phyloP scores from a whole-genome alignment of 2,888 invertebrate genomes.

The Boloria selene region DNA sequence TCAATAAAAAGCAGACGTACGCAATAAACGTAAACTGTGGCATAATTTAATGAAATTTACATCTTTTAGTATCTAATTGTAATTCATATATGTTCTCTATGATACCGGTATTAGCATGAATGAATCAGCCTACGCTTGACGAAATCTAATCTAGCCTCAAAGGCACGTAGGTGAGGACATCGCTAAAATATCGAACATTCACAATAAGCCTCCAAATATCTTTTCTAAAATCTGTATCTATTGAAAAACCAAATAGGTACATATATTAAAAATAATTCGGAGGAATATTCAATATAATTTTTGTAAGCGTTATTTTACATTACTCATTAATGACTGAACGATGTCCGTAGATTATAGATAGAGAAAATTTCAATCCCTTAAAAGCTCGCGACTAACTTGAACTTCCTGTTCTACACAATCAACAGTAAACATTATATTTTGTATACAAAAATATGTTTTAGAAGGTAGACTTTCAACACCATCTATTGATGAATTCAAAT shows the following conservation, averaged over 20 bases:
- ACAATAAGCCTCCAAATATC: background rate
- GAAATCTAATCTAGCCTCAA: conserved; percentile 23
- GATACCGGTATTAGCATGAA: conserved; percentile 21
- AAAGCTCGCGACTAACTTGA: too few species aligned
- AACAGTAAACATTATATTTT: too few species aligned
- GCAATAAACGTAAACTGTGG: background rate
- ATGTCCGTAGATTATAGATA: too few species aligned
- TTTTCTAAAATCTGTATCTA: background rate
- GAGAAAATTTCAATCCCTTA: too few species aligned
- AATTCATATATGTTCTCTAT: conserved; percentile 8
- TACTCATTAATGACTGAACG: too few species aligned
- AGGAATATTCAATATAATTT: too few species aligned
- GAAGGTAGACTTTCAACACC: too few species aligned
- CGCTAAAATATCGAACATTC: conserved; percentile 10
- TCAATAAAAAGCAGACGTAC: background rate
- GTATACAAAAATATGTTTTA: too few species aligned
- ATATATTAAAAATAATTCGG: too few species aligned
- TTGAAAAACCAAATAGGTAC: background rate
- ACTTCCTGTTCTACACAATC: too few species aligned
- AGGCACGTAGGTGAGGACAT: conserved; percentile 13
- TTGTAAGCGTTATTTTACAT: too few species aligned
- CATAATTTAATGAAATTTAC: background rate
- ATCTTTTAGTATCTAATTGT: conserved; percentile 11
- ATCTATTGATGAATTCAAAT: too few species aligned
- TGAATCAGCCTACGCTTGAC: conserved; percentile 23